phyloP scores from a whole-genome alignment of 2,888 invertebrate species.

The Netelia inedita region DNA sequence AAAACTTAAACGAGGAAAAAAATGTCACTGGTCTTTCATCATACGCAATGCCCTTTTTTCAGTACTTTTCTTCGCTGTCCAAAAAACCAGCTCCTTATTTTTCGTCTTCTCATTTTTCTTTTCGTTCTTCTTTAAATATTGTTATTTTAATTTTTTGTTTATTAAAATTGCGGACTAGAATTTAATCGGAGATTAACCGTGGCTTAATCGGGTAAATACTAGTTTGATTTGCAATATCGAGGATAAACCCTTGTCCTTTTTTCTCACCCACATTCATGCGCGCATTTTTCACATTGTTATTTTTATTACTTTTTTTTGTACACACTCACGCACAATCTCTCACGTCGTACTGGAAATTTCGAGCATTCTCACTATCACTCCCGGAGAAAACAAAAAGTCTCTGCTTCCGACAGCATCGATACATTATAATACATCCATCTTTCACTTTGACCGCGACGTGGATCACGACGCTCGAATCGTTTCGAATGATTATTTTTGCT shows the following conservation, averaged over 20 bases:
- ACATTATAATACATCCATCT: conserved; percentile 44
- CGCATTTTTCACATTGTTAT: conserved; percentile 41
- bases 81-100: conserved; percentile 46
- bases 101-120: conserved; percentile 34
- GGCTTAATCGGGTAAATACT: conserved; percentile 84
- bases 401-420: conserved; percentile 38
- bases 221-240: conserved; percentile 83
- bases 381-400: conserved; percentile 38
- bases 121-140: conserved; percentile 66
- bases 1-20: conserved; percentile 64
- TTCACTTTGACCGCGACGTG: conserved; percentile 37
- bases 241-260: conserved; percentile 74
- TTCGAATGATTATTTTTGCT: conserved; percentile 66
- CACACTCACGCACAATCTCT: conserved; percentile 52
- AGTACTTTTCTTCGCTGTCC: conserved; percentile 54
- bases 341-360: conserved; percentile 49
- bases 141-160: conserved; percentile 70
- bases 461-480: conserved; percentile 49
- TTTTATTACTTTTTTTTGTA: conserved; percentile 47
- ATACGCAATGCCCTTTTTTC: conserved; percentile 78
- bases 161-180: conserved; percentile 82
- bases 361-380: conserved; percentile 24
- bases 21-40: conserved; percentile 79
- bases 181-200: conserved; percentile 83
- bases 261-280: conserved; percentile 23